Conservation (phyloP, 2,888 invertebrate species). For the Lasioglossum zephyrum region DNA sequence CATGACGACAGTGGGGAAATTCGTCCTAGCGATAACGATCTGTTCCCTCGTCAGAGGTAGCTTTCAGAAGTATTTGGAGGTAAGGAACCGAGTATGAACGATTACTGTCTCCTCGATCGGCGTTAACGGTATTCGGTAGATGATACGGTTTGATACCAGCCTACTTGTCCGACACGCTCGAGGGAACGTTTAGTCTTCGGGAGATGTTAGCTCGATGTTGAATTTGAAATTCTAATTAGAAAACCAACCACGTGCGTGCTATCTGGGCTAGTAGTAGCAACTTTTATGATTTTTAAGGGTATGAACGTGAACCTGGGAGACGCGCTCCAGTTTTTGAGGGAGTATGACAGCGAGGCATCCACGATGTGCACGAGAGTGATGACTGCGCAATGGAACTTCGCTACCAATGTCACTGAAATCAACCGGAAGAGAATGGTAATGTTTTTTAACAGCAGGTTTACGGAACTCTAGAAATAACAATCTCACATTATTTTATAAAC, state of each 20-base stretch:
- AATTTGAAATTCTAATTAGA: slow-evolving; percentile 67
- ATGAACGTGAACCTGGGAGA: slow-evolving; percentile 88
- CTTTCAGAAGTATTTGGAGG: slow-evolving; percentile 77
- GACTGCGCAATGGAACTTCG: slow-evolving; percentile 90
- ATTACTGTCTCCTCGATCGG: not conserved
- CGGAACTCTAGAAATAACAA: too few species aligned
- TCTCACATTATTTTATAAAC: too few species aligned
- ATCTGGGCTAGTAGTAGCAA: slow-evolving; percentile 53
- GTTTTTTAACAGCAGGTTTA: too few species aligned
- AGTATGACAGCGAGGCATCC: slow-evolving; percentile 90
- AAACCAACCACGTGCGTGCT: slow-evolving; percentile 17
- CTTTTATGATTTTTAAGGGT: slow-evolving; percentile 84
- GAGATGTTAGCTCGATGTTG: slow-evolving; percentile 28
- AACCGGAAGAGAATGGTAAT: slow-evolving; percentile 89
- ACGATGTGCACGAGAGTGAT: slow-evolving; percentile 90
- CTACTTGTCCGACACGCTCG: slow-evolving; percentile 61
- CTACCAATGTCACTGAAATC: slow-evolving; percentile 90
- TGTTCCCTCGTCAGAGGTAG: slow-evolving; percentile 29
- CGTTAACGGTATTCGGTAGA: slow-evolving; percentile 70
- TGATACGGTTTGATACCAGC: slow-evolving; percentile 71
- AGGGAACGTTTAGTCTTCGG: slow-evolving; percentile 59
- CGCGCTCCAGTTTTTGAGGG: slow-evolving; percentile 89
- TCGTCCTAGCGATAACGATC: slow-evolving; percentile 8
- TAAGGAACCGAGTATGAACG: slow-evolving; percentile 48
- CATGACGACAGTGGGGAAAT: slow-evolving; percentile 25